A percentile compares a stretch with the other conserved stretches of the same genome.
These are phyloP conservation scores for Acleris laterana DNA, from an alignment of 2,888 invertebrate genomes.

Conservation along the genomic window DNA sequence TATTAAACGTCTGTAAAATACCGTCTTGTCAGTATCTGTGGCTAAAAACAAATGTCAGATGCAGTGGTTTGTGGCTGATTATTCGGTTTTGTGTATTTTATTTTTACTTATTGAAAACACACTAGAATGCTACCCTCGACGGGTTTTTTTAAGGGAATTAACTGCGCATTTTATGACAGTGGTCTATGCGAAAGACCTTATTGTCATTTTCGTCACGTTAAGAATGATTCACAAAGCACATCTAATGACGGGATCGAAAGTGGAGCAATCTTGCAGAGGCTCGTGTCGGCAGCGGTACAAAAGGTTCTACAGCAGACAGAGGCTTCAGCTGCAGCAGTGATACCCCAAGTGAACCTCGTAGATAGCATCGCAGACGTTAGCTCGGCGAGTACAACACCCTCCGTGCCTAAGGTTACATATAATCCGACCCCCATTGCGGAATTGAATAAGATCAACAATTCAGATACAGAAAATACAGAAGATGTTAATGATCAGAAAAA, in stretches of 20 bases:
- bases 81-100: conserved; percentile 28
- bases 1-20: too few species aligned
- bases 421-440: conserved; percentile 88
- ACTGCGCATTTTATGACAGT: conserved; percentile 93
- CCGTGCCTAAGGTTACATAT: conserved; percentile 78
- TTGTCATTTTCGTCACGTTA: conserved; percentile 95
- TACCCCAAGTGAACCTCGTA: conserved; percentile 43
- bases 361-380: conserved; percentile 43
- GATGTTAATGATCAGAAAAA: conserved; percentile 67
- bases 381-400: conserved; percentile 54
- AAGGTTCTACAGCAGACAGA: conserved; percentile 84
- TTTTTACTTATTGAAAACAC: conserved; percentile 20
- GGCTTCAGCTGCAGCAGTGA: conserved; percentile 47
- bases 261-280: conserved; percentile 82
- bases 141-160: conserved; percentile 93
- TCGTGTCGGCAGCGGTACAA: conserved; percentile 86
- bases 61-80: conserved; percentile 7
- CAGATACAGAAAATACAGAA: conserved; percentile 59
- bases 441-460: conserved; percentile 75
- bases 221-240: conserved; percentile 85
- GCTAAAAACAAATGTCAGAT: conserved; percentile 26
- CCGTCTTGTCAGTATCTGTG: conserved; percentile 15
- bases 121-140: conserved; percentile 93
- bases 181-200: conserved; percentile 94
- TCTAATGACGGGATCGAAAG: conserved; percentile 72